These are phyloP conservation scores for Apistogramma diplotaenia DNA, from an alignment of 2,113 vertebrate species.

Conservation along the genomic window DNA sequence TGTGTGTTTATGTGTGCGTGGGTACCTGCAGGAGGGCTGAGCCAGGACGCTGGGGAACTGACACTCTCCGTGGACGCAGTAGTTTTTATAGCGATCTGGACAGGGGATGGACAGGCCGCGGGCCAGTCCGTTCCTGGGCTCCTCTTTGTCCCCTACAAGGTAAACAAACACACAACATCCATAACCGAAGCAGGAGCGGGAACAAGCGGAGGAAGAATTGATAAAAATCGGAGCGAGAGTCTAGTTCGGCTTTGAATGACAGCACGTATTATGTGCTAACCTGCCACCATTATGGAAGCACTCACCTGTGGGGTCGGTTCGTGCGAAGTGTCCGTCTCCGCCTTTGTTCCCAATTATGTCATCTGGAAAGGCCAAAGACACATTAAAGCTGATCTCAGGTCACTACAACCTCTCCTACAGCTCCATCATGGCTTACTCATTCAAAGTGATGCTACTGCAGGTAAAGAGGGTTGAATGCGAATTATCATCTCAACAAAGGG, in stretches of 20 bases:
- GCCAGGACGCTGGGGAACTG: slow-evolving; percentile 89
- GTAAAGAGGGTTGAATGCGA: slow-evolving; percentile 3
- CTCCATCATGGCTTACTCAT: not conserved
- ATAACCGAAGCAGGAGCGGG: not conserved
- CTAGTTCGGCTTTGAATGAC: slow-evolving; percentile 3
- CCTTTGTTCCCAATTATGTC: slow-evolving; percentile 88
- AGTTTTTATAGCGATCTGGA: slow-evolving; percentile 93
- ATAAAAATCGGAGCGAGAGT: not conserved
- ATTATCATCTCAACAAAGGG: slow-evolving; percentile 19
- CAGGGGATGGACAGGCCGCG: slow-evolving; percentile 90
- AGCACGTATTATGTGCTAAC: not conserved
- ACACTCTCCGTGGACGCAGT: slow-evolving; percentile 96
- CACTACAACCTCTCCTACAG: not conserved
- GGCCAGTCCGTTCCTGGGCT: slow-evolving; percentile 86
- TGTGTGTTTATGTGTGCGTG: slow-evolving; percentile 8
- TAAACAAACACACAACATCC: not conserved
- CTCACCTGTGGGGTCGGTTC: slow-evolving; percentile 90
- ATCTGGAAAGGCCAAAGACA: slow-evolving; percentile 75
- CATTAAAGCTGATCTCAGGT: slow-evolving; percentile 22
- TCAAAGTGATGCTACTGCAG: not conserved
- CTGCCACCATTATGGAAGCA: not conserved
- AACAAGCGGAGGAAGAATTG: not conserved
- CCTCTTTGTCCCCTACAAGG: slow-evolving; percentile 72
- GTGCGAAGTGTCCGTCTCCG: slow-evolving; percentile 91
- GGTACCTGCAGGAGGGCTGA: slow-evolving; percentile 95